Conservation (phyloP, 2,113 vertebrate genomes). For the Serinus canaria region DNA sequence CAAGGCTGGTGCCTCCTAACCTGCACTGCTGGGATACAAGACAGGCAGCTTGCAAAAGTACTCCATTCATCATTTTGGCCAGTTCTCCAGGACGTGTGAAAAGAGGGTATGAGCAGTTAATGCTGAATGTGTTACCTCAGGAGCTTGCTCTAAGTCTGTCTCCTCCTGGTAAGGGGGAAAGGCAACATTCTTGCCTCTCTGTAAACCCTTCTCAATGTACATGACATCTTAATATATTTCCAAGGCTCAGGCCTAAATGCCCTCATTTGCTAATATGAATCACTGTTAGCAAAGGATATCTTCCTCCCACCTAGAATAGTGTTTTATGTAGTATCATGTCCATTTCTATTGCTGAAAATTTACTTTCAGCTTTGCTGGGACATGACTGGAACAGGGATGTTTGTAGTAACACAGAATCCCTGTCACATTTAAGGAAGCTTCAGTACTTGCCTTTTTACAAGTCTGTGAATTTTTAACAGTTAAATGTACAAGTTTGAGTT, state of each 20-base stretch:
- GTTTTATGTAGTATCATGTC: not conserved
- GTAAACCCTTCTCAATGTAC: not conserved
- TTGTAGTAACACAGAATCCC: not conserved
- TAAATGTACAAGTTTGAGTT: not conserved
- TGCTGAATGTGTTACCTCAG: not conserved
- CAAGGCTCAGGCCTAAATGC: not conserved
- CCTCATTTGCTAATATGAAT: not conserved
- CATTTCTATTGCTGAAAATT: not conserved
- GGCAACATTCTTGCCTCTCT: not conserved
- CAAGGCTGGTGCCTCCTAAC: not conserved
- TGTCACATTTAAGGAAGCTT: not conserved
- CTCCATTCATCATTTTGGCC: not conserved
- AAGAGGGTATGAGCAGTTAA: not conserved
- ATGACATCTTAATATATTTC: not conserved
- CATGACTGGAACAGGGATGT: not conserved
- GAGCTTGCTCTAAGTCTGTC: not conserved
- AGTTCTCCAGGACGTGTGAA: not conserved
- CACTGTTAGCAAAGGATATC: not conserved
- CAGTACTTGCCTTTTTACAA: not conserved
- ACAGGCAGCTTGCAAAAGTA: not conserved
- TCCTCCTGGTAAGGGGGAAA: not conserved
- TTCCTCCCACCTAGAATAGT: not conserved
- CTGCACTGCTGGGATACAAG: not conserved
- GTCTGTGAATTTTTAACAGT: not conserved
- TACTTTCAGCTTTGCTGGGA: not conserved